Evolutionary conservation across 2,113 vertebrate genomes (phyloP).

Genomic region (Colossoma macropomum): DNA sequence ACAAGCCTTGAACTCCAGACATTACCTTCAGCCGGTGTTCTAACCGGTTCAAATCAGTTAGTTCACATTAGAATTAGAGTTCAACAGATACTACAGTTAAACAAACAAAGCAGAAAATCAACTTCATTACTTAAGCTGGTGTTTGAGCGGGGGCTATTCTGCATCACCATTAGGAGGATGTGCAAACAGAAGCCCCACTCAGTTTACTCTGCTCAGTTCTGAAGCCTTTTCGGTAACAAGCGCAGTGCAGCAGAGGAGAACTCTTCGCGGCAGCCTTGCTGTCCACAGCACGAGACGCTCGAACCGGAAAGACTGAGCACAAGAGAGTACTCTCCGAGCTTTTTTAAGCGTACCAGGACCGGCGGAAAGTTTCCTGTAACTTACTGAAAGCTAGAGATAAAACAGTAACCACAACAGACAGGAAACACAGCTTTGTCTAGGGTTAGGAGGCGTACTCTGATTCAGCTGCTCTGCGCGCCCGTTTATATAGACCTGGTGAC

Average conservation of each 20-base stretch:
- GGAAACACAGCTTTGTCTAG: background rate
- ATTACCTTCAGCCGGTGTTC: too few species aligned
- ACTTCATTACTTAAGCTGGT: background rate
- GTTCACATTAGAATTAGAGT: too few species aligned
- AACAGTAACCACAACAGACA: constrained; percentile 49
- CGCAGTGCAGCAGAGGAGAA: constrained; percentile 44
- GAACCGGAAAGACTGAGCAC: constrained; percentile 29
- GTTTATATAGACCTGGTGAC: constrained; percentile 30
- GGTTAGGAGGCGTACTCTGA: constrained; percentile 51
- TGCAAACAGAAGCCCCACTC: constrained; percentile 39
- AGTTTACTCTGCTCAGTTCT: constrained; percentile 47
- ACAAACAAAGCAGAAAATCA: background rate
- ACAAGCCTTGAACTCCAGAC: too few species aligned
- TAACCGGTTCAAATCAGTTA: too few species aligned
- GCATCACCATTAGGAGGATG: constrained; percentile 32
- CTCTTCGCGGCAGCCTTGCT: constrained; percentile 56
- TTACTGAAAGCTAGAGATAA: constrained; percentile 54
- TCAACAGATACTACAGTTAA: background rate
- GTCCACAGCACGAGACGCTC: constrained; percentile 43
- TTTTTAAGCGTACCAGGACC: constrained; percentile 35
- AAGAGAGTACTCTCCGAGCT: constrained; percentile 55
- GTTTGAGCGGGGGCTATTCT: constrained; percentile 34
- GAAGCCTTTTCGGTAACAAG: background rate
- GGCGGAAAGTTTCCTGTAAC: constrained; percentile 35
- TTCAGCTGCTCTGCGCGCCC: fast-evolving